Evolutionary conservation across 2,797 vertebrate genomes (phyloP), one percentile per base, ranked within the genome.

Genomic region (Thunnus albacares): DNA sequence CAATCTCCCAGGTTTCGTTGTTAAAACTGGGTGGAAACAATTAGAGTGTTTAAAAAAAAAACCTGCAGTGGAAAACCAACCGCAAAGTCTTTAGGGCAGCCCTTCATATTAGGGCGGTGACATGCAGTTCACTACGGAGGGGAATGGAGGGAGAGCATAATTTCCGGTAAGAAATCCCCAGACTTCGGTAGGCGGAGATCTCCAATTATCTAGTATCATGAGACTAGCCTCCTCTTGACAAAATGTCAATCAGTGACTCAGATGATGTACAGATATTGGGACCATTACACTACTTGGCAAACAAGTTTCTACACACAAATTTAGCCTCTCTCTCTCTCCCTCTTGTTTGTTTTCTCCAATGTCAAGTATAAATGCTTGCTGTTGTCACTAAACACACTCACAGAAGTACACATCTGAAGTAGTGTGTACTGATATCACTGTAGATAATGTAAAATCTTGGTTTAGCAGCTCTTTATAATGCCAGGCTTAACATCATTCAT

Each of bases 401-500:
- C 74, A 12, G 22, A 24, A n/a, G 18, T 28, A 18, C 35, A 80
- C 35, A 68, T 45, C 24, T 64, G 56, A 41, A 71, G 11, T 24
- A 52, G 35, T 14, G 47, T 24, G 17, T 13, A 51, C 38, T 69
- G 69, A 86, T 51, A 66, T 9, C 1, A 4, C 62, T 52, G 51
- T 53, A 24, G 69, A 62, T 68, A 47, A 52, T 66, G 12, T 78
- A 33, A 57, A 71, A 78, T 61, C 17, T 26, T 53, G 58, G 51
- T 66, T 33, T 43, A 58, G 15, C 53, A 52, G 60, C 57, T 79
- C 69, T 79, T 75, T 28, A 52, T 43, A 56, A 63, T 18, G n/a
- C 55, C 47, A 71, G 75, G 47, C 17, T 67, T 75, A 56, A 58
- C 67, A 69, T 75, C 13, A 43, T 77, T 77, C 22, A 64, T 5